Base-by-base conservation (phyloP, 1,140 invertebrate genomes). In the Nymphalis io region DNA sequence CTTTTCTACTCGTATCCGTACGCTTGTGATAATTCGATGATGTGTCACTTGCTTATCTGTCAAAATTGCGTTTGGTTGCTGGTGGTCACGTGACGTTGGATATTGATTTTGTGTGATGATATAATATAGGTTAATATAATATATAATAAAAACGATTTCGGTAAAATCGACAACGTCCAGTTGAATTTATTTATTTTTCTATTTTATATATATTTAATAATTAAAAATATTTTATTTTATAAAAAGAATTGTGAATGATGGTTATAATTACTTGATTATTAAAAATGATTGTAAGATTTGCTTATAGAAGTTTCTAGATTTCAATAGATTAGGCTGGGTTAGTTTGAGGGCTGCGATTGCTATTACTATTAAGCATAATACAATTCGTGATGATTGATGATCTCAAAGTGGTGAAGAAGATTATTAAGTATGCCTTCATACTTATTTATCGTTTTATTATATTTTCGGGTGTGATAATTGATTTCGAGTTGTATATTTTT, bases 1-100 rank as follows among this genome's bases (percentile, higher is more conserved):
- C 73, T 72, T 78, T 78, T 81, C 63, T 77, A 76, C 70, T 60
- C 70, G 67, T 76, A 69, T 59, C 39, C 58, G 73, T 78, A 74
- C 77, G 77, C 75, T 79, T 70, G 75, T 51, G 40, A 51, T 74
- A 66, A 68, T 40, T 62, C 33, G 33, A 46, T 60, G 21, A 20
- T 69, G 21, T 21, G 51, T 51, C 46, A 59, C 51, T 74, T 69
- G 68, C 23, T 66, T 63, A 39, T 79, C 79, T 80, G 80, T 80
- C 76, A 77, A 76, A 79, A 74, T 76, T 75, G 71, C 72, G 60
- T 57, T 70, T 51, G 0, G 18, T 53, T 23, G 40, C 40, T n/a
- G 40, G 40, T 44, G 40, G n/a, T 48, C 2, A 16, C 27, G 20
- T 55, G 21, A 16, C 6, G 23, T 55, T 55, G 48, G 20, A 8